Evolutionary conservation across 2,113 vertebrate genomes (phyloP), one percentile per base, ranked within the genome.

Genomic region (Nanorana parkeri): DNA sequence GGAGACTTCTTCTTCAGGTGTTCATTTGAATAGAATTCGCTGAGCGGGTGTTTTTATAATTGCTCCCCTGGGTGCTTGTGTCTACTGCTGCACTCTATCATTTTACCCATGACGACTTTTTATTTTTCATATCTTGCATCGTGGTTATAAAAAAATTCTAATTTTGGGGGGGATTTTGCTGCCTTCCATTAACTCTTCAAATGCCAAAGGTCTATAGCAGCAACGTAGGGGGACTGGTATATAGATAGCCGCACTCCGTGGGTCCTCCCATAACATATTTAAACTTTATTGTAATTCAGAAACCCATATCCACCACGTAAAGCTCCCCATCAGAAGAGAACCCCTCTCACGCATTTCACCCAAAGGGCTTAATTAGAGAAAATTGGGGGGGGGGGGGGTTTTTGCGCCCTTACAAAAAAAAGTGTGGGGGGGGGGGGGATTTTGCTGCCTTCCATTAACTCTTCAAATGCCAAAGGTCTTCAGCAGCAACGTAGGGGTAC

Each of bases 21-120:
- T 95, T 95, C 94, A 95, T 96, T 95, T 95, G 94, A 96, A 96
- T 95, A 95, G 93, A 94, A 94, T 93, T 91, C 92, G 94, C 93
- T 94, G 94, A 95, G 94, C 92, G 94, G 95, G 93, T 94, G 92
- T 93, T 96, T 95, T 94, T 94, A 94, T 95, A 96, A 96, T 96
- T 95, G 95, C 94, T 96, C 95, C 94, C 95, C 85, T 87, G 95
- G 93, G 95, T 94, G 91, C 89, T 77, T 89, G 91, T 90, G 92
- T 94, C 93, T 94, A 90, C 87, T 90, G 89, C 93, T 91, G 92
- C 93, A 93, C 90, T 94, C 93, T 91, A 92, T 92, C 93, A 91
- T 93, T 93, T 93, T 90, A 92, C 94, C 93, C 92, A 94, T 90
- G 93, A 92, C 89, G 89, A 88, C 56, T 83, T 86, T 88, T 89